A percentile compares a stretch with the other conserved stretches of the same genome.
Evolutionary conservation across 2,113 vertebrate genomes (phyloP).

Genomic region (Naja naja): DNA sequence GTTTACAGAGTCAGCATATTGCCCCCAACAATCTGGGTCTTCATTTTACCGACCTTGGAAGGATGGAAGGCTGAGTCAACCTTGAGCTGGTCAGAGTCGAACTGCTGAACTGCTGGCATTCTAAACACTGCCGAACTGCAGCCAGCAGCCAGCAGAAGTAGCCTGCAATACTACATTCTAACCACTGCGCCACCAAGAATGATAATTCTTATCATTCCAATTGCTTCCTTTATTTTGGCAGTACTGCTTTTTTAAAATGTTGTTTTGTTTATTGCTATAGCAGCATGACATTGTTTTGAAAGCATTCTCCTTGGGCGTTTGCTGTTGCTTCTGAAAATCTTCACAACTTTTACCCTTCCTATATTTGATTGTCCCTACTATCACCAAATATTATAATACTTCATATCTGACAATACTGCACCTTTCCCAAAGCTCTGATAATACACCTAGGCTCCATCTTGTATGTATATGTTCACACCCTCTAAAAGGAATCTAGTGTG

Average conservation of each 20-base stretch:
- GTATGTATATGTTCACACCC: background rate
- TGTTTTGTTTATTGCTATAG: background rate
- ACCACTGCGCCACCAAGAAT: too few species aligned
- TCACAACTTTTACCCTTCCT: background rate
- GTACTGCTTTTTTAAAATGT: background rate
- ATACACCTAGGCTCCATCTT: background rate
- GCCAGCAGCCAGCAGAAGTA: too few species aligned
- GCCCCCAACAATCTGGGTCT: too few species aligned
- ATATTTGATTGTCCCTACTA: background rate
- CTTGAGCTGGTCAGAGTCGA: too few species aligned
- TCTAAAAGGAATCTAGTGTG: background rate
- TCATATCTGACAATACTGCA: background rate
- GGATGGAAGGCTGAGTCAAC: too few species aligned
- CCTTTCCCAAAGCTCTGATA: background rate
- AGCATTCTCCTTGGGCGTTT: background rate
- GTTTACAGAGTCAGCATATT: too few species aligned
- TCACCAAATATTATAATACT: background rate
- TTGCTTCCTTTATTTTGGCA: background rate
- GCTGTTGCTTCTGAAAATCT: background rate
- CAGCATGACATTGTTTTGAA: background rate
- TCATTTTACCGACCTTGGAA: too few species aligned
- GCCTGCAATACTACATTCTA: too few species aligned
- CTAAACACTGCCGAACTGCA: too few species aligned
- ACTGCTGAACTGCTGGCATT: too few species aligned
- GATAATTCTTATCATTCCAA: background rate